Base-by-base conservation (phyloP, 2,888 invertebrate genomes). In the Synergus laeviventris region DNA sequence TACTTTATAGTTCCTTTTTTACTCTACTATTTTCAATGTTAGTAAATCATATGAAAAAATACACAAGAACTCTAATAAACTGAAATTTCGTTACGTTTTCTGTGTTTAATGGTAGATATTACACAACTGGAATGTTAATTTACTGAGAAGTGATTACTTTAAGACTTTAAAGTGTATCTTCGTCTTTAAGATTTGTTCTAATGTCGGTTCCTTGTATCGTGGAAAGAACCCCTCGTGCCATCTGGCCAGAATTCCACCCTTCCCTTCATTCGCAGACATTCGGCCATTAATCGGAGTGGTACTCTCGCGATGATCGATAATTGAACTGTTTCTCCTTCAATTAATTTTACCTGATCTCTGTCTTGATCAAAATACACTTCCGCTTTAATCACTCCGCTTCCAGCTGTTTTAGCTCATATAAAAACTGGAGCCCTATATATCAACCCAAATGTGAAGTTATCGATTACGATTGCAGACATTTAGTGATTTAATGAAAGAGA, bases 231-330 rank as follows among this genome's bases (percentile, higher is more conserved):
- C 45, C 49, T 70, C 73, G 36, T 14, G 61, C 60, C 77, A 75
- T 77, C 78, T 79, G 78, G 75, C 45, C 60, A 73, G 62, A 73
- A 62, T 62, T 62, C 49, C 77, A 79, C 73, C 76, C 78, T 64
- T 36, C 38, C 38, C 77, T 77, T 64, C 73, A 64, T 64, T 42
- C 38, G 45, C 54, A 74, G 70, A 74, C 76, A 77, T 74, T 76
- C 73, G 54, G 73, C 54, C 74, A 73, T 36, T 56, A 54, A 73
- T 74, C 54, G 59, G 64, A 73, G 73, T 66, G 61, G 73, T 39
- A 73, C 66, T 59, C 49, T 31, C 45, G 70, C 24, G 49, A 70
- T 70, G 70, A 70, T 70, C 70, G 70, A 70, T 70, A 70, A 70
- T 70, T 70, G 70, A 70, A 70, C 70, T 70, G 70, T 70, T 70